Base-by-base conservation (phyloP, 2,888 invertebrate species). In the Cheilosia scutellata region DNA sequence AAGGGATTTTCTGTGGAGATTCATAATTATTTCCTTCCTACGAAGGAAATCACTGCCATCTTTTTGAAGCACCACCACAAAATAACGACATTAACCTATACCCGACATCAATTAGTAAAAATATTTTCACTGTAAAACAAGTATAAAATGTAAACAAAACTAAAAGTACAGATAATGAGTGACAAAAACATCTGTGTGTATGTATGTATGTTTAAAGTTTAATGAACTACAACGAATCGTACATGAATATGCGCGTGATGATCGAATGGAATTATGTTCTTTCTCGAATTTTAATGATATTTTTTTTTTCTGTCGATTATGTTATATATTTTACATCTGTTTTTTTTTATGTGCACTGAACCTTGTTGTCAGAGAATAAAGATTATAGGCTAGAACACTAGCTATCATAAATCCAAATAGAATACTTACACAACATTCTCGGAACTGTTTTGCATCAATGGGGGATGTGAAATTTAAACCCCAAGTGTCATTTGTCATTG, bases 401-500 rank as follows among this genome's bases (percentile, higher is more conserved):
- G 86, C 86, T 62, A 76, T 72, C 31, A 62, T 62, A 51, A 47
- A 82, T 86, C 86, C 76, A 72, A 90, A 90, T 90, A 90, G 90
- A 91, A 93, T 94, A 97, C 98, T 97, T 95, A 98, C 98, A 94
- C 98, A 98, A 94, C 97, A 98, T 94, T 98, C 98, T 92, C 97
- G 94, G 93, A 99, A 99, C 93, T 98, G 97, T 93, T 98, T 97
- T 88, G 99, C 99, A 93, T 99, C 99, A 90, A 98, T 97, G 87
- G 98, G 97, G 76, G 98, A 98, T 71, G 98, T 98, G 92, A 99
- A 99, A 93, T 99, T 99, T 88, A 99, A 95, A 83, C 99, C 99
- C 99, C 99, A 99, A 53, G 99, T 99, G 93, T 98, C 98, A 93
- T 97, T 97, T 90, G 97, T 97, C 96, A 97, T 97, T 62, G 98